Base-by-base conservation (phyloP, 2,888 invertebrate species). In the Cantharis nigra region DNA sequence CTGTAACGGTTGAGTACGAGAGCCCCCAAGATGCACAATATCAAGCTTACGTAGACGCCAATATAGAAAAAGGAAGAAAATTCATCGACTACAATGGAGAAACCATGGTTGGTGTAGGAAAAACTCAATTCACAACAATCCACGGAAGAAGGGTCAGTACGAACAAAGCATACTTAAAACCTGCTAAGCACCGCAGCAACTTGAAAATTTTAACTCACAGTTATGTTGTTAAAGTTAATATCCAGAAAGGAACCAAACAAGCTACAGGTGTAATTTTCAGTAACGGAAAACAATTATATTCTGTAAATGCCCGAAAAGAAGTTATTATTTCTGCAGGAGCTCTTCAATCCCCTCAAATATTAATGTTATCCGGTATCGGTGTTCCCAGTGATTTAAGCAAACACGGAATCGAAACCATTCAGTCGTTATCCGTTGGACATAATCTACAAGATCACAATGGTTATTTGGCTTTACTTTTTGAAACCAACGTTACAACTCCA, bases 361-460 rank as follows among this genome's bases (percentile, higher is more conserved):
- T 97, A 69, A 93, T 96, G 94, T 87, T 96, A 13, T 96, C 96
- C 0, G 97, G 97, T 11, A 89, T 96, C 26, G 94, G 94, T 0
- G 94, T 94, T 0, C 87, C 85, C n/a, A 88, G 90, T 0, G 92
- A 94, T 84, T 87, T 95, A 4, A 81, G 86, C 3, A 87, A 91
- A 49, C 83, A 92, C 9, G 90, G 90, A 3, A 93, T 95, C 71
- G 85, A 89, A 0, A 90, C 92, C 4, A 83, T 94, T 64, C 89
- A 91, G 78, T 91, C 95, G 84, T 89, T 94, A 2, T 92, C 92
- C 0, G 95, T 96, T 0, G 96, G 96, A 3, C 90, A 91, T 82
- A 95, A 95, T 87, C 90, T 95, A 0, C 94, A 94, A 86, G 95
- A 95, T 86, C 95, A 95, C 83, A 90, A 94, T 2, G 93, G 93